Conservation (phyloP, 1,140 invertebrate species). For the Cydia fagiglandana region DNA sequence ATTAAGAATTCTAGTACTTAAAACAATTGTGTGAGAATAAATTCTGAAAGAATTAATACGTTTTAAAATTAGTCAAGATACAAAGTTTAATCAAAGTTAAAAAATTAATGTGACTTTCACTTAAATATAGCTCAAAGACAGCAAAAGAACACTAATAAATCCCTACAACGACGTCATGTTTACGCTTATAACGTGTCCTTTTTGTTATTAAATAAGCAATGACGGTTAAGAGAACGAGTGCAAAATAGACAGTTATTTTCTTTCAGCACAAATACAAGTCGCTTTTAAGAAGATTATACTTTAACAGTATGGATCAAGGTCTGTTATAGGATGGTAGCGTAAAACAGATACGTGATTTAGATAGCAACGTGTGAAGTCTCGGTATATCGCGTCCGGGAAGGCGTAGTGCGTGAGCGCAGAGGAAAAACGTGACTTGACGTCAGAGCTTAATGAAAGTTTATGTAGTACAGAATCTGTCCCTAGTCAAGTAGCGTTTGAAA, state of each 20-base stretch:
- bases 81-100: background rate
- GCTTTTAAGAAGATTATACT: background rate
- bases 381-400: background rate
- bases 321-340: background rate
- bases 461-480: no score
- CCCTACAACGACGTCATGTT: conserved; percentile 11
- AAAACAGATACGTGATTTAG: background rate
- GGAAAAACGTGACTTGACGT: background rate
- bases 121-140: conserved; percentile 15
- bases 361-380: background rate
- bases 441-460: background rate
- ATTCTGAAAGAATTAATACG: background rate
- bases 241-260: background rate
- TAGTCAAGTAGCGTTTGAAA: no score
- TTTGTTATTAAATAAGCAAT: conserved; percentile 11
- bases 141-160: conserved; percentile 17
- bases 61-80: background rate
- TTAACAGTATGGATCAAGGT: background rate
- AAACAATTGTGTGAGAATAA: no score
- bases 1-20: no score
- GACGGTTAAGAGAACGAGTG: conserved; percentile 4
- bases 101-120: conserved; percentile 46
- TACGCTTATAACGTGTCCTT: conserved; percentile 3
- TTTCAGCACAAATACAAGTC: background rate
- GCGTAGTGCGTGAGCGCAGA: background rate